Evolutionary conservation across 1,140 invertebrate species (phyloP), one percentile per base, ranked within the genome.

Genomic region (Drosophila varians): DNA sequence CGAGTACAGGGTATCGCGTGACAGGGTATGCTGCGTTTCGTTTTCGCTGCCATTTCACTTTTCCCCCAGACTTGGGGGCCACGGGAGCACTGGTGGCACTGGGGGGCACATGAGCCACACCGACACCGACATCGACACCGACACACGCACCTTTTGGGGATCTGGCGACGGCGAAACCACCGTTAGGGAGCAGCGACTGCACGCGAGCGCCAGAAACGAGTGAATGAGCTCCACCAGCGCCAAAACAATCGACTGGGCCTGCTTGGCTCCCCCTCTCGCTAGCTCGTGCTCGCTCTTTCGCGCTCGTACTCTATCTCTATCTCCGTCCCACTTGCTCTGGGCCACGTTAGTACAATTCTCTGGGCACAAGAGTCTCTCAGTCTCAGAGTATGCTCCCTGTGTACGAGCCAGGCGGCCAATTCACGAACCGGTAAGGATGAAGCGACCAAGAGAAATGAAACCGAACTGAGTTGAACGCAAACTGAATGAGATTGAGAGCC

Each of bases 401-500:
- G 28, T 31, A 31, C 9, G 9, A 31, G 4, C 28, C 28, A 31
- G 28, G 28, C 28, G 9, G 9, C 28, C 4, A 31, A 11, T 31
- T 31, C n/a, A 31, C 28, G 28, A 31, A 31, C 28, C 28, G 28
- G 28, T 31, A 31, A 31, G 28, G 28, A 31, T 31, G 28, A 31
- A 31, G 28, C 28, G 28, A 31, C 28, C 1, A 31, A 31, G 28
- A 31, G 28, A 31, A 31, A 11, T 42, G 14, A n/a, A n/a, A n/a
- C n/a, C n/a, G n/a, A 9, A 18, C 70, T 52, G 64, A 68, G 64
- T 69, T 60, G 73, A 89, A 83, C 80, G 84, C 78, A 89, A 90
- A 90, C 89, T 90, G 74, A 90, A 83, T 74, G 77, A 73, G 86
- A 77, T 79, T 74, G 77, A 73, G 86, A 77, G 83, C 71, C 73